phyloP scores from a whole-genome alignment of 2,797 vertebrate species.

The Bucorvus abyssinicus region DNA sequence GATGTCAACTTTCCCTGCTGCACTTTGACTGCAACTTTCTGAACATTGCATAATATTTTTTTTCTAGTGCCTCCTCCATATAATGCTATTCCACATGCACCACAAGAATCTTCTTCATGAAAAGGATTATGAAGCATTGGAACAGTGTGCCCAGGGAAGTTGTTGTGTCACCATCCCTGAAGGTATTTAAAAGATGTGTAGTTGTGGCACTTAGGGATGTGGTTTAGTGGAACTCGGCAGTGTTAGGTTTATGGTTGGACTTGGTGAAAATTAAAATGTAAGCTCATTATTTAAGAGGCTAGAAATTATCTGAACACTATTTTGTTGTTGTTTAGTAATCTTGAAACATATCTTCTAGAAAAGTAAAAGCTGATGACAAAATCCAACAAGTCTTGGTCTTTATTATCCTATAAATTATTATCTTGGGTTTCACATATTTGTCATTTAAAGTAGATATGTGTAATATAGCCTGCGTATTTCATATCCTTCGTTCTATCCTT shows the following conservation, averaged over 20 bases:
- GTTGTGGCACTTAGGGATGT: too few species aligned
- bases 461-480: not conserved
- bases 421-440: not conserved
- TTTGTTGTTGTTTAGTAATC: not conserved
- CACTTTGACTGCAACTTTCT: not conserved
- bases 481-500: not conserved
- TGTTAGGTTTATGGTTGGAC: too few species aligned
- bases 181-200: too few species aligned
- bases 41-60: fast-evolving
- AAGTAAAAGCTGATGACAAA: not conserved
- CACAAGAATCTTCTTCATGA: not conserved
- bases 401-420: not conserved
- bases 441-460: not conserved
- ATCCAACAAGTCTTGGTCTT: not conserved
- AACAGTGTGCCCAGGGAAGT: too few species aligned
- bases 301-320: not conserved
- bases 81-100: fast-evolving
- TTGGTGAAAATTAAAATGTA: not conserved
- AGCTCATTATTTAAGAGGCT: not conserved
- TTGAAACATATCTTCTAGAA: not conserved
- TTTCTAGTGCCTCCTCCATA: not conserved
- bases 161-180: too few species aligned
- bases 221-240: too few species aligned
- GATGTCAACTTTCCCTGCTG: not conserved
- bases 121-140: too few species aligned